Base-by-base conservation (phyloP, 2,888 invertebrate species). In the Heliothis peltigera region DNA sequence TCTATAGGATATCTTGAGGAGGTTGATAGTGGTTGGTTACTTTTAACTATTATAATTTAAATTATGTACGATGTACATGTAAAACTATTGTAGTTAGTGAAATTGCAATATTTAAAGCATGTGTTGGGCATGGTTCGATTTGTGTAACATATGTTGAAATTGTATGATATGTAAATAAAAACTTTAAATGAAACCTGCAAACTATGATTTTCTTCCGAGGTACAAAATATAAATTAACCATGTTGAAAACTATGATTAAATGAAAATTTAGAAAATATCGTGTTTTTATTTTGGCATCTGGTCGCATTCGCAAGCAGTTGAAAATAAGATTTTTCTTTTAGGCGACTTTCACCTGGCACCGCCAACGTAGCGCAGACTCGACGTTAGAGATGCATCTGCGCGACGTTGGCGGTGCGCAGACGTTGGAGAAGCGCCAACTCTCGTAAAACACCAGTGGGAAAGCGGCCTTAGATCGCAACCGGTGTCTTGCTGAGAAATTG, bases 151-250 rank as follows among this genome's bases (percentile, higher is more conserved):
- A 90, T 88, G 86, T 90, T 90, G 87, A 87, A 89, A 90, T 88
- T 94, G 94, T 94, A 94, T 91, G 69, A 93, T 93, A 94, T 95
- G 94, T 94, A 95, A 93, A 95, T 94, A 94, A 91, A 91, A 87
- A 85, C 75, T 87, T 91, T 88, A 94, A 92, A 89, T 90, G 92
- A 92, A 88, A 93, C 89, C 90, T 91, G 92, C 92, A 91, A 94
- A 90, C 93, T 94, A 94, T 94, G 90, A 92, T 94, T 95, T 94
- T 93, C 94, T 95, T 94, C 94, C 92, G 93, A 93, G 94, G 93
- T 94, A 94, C 94, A 94, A 94, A 92, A 91, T 92, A 93, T 92
- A 85, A 93, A 92, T 90, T 94, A 95, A 93, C 93, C 94, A 94
- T 94, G 94, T 95, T 94, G 93, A 94, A 89, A 92, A 92, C 88